Evolutionary conservation across 2,113 vertebrate species (phyloP).

Genomic region (Motacilla tschutschensis): DNA sequence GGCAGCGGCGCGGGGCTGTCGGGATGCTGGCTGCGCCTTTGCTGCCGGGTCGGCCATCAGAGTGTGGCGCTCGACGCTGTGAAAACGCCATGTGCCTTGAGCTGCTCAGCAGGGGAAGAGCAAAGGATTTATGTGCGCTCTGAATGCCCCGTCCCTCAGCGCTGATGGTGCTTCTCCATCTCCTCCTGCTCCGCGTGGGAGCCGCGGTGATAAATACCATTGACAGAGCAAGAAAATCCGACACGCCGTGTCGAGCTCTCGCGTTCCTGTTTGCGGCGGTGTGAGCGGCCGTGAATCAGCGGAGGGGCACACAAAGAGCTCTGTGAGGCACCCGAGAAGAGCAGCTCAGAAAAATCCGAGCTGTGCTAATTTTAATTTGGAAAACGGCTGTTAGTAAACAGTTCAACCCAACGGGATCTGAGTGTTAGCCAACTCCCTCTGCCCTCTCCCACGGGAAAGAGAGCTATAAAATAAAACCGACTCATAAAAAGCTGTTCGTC

Average conservation of each 20-base stretch:
- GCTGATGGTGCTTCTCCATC: not conserved
- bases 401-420: constrained; percentile 12
- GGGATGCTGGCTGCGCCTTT: not conserved
- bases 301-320: constrained; percentile 18
- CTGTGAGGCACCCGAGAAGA: not conserved
- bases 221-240: constrained; percentile 19
- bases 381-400: not conserved
- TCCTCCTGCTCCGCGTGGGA: not conserved
- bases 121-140: not conserved
- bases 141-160: not conserved
- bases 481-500: constrained; percentile 47
- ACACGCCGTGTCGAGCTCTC: not conserved
- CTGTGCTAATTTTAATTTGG: constrained; percentile 22
- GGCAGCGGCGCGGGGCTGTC: not conserved
- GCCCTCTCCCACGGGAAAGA: constrained; percentile 46
- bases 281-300: constrained; percentile 30
- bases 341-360: constrained; percentile 5
- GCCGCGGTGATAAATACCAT: constrained; percentile 5
- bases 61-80: not conserved
- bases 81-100: not conserved
- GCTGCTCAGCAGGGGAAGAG: not conserved
- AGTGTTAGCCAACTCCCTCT: constrained; percentile 9
- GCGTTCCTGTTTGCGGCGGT: not conserved
- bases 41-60: not conserved
- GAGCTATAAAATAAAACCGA: not conserved